A percentile compares a stretch with the other conserved stretches of the same genome.
These are phyloP conservation scores for Acleris emargana DNA, from an alignment of 2,888 invertebrate genomes.

Conservation along the genomic window DNA sequence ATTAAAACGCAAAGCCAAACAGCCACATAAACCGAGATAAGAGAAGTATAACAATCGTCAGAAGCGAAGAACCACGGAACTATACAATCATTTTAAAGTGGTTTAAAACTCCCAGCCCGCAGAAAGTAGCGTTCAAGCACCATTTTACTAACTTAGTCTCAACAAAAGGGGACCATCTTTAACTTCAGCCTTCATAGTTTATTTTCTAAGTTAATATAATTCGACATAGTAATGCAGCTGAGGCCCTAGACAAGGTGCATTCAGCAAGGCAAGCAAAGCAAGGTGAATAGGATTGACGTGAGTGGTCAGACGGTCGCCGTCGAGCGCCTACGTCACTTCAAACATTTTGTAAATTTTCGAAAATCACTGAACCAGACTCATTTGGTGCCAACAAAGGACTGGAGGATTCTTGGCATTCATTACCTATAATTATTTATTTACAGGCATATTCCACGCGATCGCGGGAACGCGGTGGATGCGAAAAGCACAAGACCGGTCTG, in stretches of 20 bases:
- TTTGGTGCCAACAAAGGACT: too few species aligned
- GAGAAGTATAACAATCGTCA: neutral
- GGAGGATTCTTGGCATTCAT: too few species aligned
- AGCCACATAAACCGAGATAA: neutral
- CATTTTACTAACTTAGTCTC: slow-evolving; percentile 21
- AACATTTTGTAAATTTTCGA: too few species aligned
- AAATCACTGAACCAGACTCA: too few species aligned
- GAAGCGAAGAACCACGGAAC: slow-evolving; percentile 1
- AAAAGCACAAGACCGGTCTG: too few species aligned
- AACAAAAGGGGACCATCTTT: slow-evolving; percentile 19
- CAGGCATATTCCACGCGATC: too few species aligned
- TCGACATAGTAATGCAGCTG: slow-evolving; percentile 1
- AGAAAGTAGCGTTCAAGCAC: slow-evolving; percentile 22
- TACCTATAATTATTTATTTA: too few species aligned
- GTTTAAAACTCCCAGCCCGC: slow-evolving; percentile 23
- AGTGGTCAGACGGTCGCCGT: too few species aligned
- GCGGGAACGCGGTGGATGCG: too few species aligned
- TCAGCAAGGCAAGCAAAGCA: too few species aligned
- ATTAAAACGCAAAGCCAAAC: neutral
- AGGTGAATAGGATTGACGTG: too few species aligned
- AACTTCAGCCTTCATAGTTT: slow-evolving; percentile 16
- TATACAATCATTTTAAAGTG: slow-evolving; percentile 23
- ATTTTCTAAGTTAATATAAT: slow-evolving; percentile 18
- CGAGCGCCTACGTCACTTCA: too few species aligned
- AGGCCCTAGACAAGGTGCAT: neutral